A percentile compares a stretch with the other conserved stretches of the same genome.
Evolutionary conservation across 2,888 invertebrate species (phyloP).

Genomic region (Rambutsinella grinnellia): DNA sequence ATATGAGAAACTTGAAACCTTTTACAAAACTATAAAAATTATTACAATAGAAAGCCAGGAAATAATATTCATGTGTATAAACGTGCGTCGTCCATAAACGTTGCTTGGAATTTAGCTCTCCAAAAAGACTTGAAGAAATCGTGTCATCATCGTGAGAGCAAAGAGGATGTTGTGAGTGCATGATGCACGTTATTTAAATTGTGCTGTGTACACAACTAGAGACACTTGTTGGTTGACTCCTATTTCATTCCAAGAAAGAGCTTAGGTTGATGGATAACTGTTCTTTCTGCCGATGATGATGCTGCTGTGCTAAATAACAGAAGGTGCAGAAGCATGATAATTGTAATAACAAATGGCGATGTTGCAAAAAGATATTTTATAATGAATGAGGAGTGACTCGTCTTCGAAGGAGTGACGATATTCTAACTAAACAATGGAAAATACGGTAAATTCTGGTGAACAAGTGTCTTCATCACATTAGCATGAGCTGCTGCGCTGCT

Average conservation of each 20-base stretch:
- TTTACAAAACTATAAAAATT: neutral
- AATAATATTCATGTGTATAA: conserved; percentile 13
- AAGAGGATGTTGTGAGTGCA: conserved; percentile 27
- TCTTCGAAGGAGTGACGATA: neutral
- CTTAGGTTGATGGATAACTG: too few relatives aligned
- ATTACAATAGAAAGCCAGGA: conserved; percentile 49
- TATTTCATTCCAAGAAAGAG: conserved; percentile 49
- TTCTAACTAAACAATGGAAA: neutral
- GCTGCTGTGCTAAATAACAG: conserved; percentile 36
- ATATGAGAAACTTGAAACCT: neutral
- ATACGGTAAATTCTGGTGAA: conserved; percentile 36
- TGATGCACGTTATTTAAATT: conserved; percentile 7
- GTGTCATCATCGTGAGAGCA: conserved; percentile 1
- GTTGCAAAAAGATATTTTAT: conserved; percentile 15
- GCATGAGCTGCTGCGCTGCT: neutral
- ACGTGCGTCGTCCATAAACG: neutral
- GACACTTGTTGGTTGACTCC: neutral
- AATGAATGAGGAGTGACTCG: conserved; percentile 7
- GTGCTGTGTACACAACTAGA: neutral
- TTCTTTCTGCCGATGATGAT: conserved; percentile 7
- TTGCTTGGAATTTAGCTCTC: conserved; percentile 20
- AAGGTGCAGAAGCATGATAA: conserved; percentile 10
- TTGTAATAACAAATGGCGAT: conserved; percentile 7
- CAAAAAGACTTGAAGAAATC: conserved; percentile 15
- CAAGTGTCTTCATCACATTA: neutral